Conservation (phyloP, 2,888 invertebrate genomes). For the Urechis unicinctus region DNA sequence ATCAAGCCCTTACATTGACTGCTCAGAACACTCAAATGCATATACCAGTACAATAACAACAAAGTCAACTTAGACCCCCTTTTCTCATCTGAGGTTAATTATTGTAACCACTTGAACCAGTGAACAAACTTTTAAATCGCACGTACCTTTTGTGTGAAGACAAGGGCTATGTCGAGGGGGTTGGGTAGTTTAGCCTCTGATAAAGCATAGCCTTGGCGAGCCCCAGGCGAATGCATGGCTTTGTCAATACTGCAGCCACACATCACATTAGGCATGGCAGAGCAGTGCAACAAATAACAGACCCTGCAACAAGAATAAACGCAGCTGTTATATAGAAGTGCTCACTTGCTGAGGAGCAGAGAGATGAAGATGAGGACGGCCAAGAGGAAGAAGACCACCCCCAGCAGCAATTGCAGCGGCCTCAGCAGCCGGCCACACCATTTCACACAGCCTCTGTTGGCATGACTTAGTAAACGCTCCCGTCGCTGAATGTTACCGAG, state of each 20-base stretch:
- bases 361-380: slow-evolving; percentile 47
- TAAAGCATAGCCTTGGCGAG: slow-evolving; percentile 48
- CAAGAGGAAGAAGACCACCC: slow-evolving; percentile 38
- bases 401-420: slow-evolving; percentile 47
- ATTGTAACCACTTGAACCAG: no score
- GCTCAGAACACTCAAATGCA: no score
- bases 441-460: slow-evolving; percentile 33
- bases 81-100: no score
- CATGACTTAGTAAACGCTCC: slow-evolving; percentile 36
- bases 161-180: slow-evolving; percentile 48
- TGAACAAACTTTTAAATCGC: no score
- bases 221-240: slow-evolving; percentile 47
- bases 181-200: slow-evolving; percentile 45
- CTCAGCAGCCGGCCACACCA: slow-evolving; percentile 40
- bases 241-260: slow-evolving; percentile 48
- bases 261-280: neutral
- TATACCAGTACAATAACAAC: no score
- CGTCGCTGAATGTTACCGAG: slow-evolving; percentile 40
- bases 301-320: no score
- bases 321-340: no score
- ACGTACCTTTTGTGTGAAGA: slow-evolving; percentile 47
- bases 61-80: no score
- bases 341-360: slow-evolving; percentile 49
- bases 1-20: no score
- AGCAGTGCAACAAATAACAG: no score